Evolutionary conservation across 2,888 invertebrate species (phyloP).

Genomic region (Lypha dubia): DNA sequence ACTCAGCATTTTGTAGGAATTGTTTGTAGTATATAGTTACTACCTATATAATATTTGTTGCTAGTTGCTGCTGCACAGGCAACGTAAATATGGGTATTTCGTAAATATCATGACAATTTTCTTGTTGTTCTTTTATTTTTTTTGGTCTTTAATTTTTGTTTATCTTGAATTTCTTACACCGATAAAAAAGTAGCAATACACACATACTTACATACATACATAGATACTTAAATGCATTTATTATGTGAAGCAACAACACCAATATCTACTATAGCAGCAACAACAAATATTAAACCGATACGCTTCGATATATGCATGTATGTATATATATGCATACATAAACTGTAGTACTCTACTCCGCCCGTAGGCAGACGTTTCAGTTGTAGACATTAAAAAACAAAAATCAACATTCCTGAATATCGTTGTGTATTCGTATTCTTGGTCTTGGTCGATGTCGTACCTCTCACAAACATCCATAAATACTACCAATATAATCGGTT

Average conservation of each 20-base stretch:
- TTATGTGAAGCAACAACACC: conserved; percentile 44
- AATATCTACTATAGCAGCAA: conserved; percentile 35
- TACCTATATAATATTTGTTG: no score
- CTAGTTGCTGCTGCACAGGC: conserved; percentile 51
- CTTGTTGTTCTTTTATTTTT: conserved; percentile 44
- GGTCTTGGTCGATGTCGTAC: conserved; percentile 45
- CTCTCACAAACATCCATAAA: conserved; percentile 31
- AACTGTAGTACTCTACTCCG: conserved; percentile 12
- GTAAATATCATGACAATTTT: conserved; percentile 69
- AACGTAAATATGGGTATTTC: conserved; percentile 57
- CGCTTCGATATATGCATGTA: conserved; percentile 50
- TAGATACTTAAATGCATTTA: no score
- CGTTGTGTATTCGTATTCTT: conserved; percentile 49
- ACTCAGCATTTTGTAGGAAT: conserved; percentile 63
- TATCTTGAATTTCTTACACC: conserved; percentile 70
- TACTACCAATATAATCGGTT: conserved; percentile 24
- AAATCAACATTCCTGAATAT: conserved; percentile 59
- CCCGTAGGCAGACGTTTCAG: conserved; percentile 55
- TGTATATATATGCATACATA: no score
- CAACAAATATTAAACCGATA: conserved; percentile 39
- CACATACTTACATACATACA: background rate
- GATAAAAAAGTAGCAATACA: conserved; percentile 51
- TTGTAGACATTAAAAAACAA: conserved; percentile 57
- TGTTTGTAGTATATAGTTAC: conserved; percentile 36
- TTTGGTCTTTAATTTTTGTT: conserved; percentile 53